Percentiles rank a stretch among this genome's conserved stretches.
Evolutionary conservation across 2,888 invertebrate species (phyloP).

Genomic region (Ligdia adustata): DNA sequence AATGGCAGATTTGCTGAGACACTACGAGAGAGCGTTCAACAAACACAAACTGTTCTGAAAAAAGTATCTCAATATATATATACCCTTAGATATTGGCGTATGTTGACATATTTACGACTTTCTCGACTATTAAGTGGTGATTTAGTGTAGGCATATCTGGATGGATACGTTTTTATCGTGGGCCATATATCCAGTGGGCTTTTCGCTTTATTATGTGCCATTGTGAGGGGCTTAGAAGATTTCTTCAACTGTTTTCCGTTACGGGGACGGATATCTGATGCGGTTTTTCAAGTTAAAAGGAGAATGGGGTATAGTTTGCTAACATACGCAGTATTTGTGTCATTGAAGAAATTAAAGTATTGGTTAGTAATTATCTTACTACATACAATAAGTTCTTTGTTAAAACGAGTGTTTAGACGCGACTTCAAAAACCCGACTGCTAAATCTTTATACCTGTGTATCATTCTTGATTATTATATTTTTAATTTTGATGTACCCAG

Average conservation of each 20-base stretch:
- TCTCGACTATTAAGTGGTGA: constrained; percentile 81
- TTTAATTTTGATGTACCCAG: too few relatives aligned
- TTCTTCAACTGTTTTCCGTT: constrained; percentile 30
- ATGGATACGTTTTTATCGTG: constrained; percentile 83
- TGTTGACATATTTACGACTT: constrained; percentile 82
- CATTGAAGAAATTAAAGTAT: too few relatives aligned
- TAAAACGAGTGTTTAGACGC: too few relatives aligned
- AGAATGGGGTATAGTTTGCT: background rate
- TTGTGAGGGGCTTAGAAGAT: constrained; percentile 48
- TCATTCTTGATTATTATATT: too few relatives aligned
- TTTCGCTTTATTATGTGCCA: constrained; percentile 71
- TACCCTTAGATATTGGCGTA: constrained; percentile 79
- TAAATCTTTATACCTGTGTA: too few relatives aligned
- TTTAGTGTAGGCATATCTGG: constrained; percentile 80
- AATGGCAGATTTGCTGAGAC: too few relatives aligned
- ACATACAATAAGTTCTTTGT: too few relatives aligned
- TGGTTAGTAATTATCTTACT: too few relatives aligned
- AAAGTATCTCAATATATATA: constrained; percentile 63
- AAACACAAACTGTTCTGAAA: constrained; percentile 41
- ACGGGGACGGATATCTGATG: constrained; percentile 32
- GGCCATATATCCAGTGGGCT: constrained; percentile 75
- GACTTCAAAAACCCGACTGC: too few relatives aligned
- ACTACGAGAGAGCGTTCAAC: constrained; percentile 12
- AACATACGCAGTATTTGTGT: too few relatives aligned
- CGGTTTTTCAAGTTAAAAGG: constrained; percentile 12